phyloP scores from a whole-genome alignment of 2,888 invertebrate genomes.

The Tenthredo amoena region DNA sequence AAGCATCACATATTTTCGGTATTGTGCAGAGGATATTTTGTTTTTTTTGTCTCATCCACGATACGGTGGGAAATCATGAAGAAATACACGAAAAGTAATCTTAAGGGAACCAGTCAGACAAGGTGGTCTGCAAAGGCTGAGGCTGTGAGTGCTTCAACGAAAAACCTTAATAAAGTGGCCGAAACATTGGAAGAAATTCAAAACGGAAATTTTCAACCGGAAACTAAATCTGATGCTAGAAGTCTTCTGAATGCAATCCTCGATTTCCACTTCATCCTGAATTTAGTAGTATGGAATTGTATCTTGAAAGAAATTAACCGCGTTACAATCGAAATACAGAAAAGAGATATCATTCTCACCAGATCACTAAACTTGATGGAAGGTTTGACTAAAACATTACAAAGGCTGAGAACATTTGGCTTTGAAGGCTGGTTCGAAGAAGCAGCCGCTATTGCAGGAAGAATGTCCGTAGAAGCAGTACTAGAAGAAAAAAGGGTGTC shows the following conservation, averaged over 20 bases:
- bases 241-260: conserved; percentile 50
- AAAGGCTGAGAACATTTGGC: conserved; percentile 47
- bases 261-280: conserved; percentile 51
- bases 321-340: too few relatives aligned
- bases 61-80: conserved; percentile 61
- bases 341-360: conserved; percentile 29
- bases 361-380: conserved; percentile 13
- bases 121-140: conserved; percentile 54
- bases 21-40: conserved; percentile 64
- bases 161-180: conserved; percentile 13
- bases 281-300: conserved; percentile 45
- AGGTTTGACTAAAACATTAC: conserved; percentile 30
- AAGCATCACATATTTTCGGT: conserved; percentile 64
- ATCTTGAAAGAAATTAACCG: too few relatives aligned
- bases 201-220: conserved; percentile 56
- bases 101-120: conserved; percentile 56
- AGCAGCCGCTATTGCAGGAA: conserved; percentile 35
- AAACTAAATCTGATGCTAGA: conserved; percentile 60
- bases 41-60: conserved; percentile 63
- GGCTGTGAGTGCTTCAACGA: conserved; percentile 47
- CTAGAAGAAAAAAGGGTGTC: conserved; percentile 39
- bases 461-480: conserved; percentile 25
- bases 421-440: conserved; percentile 44
- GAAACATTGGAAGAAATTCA: conserved; percentile 28
- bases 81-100: conserved; percentile 55